Evolutionary conservation across 1,140 invertebrate species (phyloP).

Genomic region (Halotydeus destructor): DNA sequence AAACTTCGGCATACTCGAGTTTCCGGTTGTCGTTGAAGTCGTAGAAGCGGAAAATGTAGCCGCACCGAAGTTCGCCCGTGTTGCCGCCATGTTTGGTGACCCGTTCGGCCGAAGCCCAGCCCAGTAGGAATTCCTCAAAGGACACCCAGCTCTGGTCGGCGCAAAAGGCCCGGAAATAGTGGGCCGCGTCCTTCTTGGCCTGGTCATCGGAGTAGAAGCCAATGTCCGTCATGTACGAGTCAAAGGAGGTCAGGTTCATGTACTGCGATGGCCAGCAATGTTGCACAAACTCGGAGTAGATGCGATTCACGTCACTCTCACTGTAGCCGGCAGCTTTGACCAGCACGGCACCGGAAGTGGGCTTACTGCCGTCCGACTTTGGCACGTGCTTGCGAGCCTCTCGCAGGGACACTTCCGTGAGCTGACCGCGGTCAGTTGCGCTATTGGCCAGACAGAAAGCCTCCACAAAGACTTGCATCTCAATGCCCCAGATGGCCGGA

Average conservation of each 20-base stretch:
- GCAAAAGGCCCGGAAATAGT: constrained; percentile 7
- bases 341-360: constrained; percentile 9
- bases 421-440: constrained; percentile 5
- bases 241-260: constrained; percentile 10
- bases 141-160: constrained; percentile 15
- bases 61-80: neutral
- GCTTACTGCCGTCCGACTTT: neutral
- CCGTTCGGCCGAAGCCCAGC: constrained; percentile 31
- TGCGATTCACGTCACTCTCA: neutral
- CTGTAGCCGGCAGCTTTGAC: constrained; percentile 5
- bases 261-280: constrained; percentile 11
- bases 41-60: constrained; percentile 10
- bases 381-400: constrained; percentile 6
- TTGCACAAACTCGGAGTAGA: constrained; percentile 11
- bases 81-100: constrained; percentile 32
- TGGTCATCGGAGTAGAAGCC: too few relatives aligned
- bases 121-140: constrained; percentile 28
- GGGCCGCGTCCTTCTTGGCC: neutral
- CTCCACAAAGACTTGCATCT: constrained; percentile 4
- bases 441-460: constrained; percentile 4
- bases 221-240: constrained; percentile 8
- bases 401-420: constrained; percentile 7
- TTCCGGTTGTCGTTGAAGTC: constrained; percentile 2
- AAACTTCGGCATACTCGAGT: neutral
- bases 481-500: constrained; percentile 7